These are phyloP conservation scores for Folsomia manolachei DNA, from an alignment of 2,888 invertebrate species.

Conservation along the genomic window DNA sequence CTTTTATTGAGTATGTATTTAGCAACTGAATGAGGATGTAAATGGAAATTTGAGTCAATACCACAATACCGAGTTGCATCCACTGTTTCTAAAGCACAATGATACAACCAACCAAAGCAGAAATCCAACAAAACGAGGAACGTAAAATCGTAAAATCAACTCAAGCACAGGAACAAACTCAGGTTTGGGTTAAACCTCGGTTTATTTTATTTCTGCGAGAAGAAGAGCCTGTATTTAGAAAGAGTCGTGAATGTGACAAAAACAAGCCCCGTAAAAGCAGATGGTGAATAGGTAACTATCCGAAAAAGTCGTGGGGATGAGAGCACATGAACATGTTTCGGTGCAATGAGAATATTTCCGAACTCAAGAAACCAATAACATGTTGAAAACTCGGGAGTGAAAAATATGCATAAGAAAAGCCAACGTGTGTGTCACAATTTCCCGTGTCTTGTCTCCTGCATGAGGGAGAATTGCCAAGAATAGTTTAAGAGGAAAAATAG, in stretches of 20 bases:
- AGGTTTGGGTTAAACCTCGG: slow-evolving; percentile 2
- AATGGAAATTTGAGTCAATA: slow-evolving; percentile 5
- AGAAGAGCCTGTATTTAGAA: too few relatives aligned
- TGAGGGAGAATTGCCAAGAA: slow-evolving; percentile 16
- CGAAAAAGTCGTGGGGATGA: slow-evolving; percentile 5
- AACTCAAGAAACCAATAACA: slow-evolving; percentile 13
- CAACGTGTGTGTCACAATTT: neutral
- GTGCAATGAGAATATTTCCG: slow-evolving; percentile 13
- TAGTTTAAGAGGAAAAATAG: neutral
- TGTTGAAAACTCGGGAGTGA: neutral
- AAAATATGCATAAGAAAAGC: neutral
- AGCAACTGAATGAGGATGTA: slow-evolving; percentile 5
- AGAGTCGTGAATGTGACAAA: slow-evolving; percentile 8
- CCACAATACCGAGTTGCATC: neutral
- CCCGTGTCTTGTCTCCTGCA: neutral
- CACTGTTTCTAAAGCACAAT: neutral
- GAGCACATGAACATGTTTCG: neutral
- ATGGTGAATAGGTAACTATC: slow-evolving; percentile 14
- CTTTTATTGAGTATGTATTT: slow-evolving; percentile 10
- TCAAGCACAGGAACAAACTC: neutral
- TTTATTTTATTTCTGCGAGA: slow-evolving; percentile 11
- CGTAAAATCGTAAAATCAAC: too few relatives aligned
- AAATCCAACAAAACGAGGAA: too few relatives aligned
- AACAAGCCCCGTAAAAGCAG: neutral
- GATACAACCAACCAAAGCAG: too few relatives aligned